A percentile compares a stretch with the other conserved stretches of the same genome.
These are phyloP conservation scores for Lepas anatifera DNA, from an alignment of 2,888 invertebrate genomes.

Conservation along the genomic window DNA sequence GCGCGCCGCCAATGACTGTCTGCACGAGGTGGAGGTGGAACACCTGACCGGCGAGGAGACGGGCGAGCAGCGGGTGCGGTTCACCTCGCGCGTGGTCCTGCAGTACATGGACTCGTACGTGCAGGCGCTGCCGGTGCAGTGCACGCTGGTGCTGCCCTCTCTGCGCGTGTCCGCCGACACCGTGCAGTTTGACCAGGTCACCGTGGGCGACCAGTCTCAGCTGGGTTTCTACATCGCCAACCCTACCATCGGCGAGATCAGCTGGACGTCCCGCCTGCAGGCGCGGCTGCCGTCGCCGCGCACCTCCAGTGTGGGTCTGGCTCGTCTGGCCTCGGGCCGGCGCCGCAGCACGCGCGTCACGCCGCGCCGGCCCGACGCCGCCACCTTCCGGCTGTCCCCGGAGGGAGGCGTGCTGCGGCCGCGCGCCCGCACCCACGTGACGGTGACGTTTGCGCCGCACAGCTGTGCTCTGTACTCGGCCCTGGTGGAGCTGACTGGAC, in stretches of 20 bases:
- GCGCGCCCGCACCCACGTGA: background rate
- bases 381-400: background rate
- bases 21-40: slow-evolving; percentile 63
- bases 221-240: background rate
- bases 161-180: background rate
- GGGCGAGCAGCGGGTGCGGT: background rate
- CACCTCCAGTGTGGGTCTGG: background rate
- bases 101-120: slow-evolving; percentile 12
- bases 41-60: slow-evolving; percentile 44
- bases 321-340: background rate
- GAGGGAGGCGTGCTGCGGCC: background rate
- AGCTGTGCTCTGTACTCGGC: background rate
- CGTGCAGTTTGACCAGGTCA: background rate
- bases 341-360: background rate
- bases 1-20: background rate
- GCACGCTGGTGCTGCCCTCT: background rate
- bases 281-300: background rate
- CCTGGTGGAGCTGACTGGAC: background rate
- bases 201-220: background rate
- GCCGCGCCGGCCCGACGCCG: background rate
- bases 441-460: background rate
- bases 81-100: background rate
- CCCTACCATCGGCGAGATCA: background rate
- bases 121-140: background rate
- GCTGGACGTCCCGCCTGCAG: background rate